phyloP scores from a whole-genome alignment of 2,888 invertebrate genomes.

The Parthenolecanium corni region DNA sequence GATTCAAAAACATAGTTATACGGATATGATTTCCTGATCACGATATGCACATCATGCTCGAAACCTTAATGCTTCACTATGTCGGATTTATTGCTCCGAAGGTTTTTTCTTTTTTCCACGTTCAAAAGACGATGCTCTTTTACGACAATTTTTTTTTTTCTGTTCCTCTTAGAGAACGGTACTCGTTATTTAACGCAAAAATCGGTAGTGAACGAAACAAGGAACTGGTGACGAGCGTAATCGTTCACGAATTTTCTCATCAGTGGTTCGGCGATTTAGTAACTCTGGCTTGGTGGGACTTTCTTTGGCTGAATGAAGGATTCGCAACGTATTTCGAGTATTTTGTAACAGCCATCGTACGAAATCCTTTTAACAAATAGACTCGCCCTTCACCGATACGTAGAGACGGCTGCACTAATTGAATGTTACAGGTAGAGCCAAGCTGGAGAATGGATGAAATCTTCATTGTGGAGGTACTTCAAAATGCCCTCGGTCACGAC shows the following conservation, averaged over 20 bases:
- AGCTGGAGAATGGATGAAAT: slow-evolving; percentile 32
- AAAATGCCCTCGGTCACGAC: slow-evolving; percentile 45
- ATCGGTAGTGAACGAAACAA: slow-evolving; percentile 12
- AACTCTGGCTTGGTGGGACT: slow-evolving; percentile 42
- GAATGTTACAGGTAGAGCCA: slow-evolving; percentile 34
- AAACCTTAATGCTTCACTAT: too few relatives aligned
- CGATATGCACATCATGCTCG: too few relatives aligned
- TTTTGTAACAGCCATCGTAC: slow-evolving; percentile 26
- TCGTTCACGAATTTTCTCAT: slow-evolving; percentile 86
- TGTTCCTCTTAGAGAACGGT: background rate
- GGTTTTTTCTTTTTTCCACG: too few relatives aligned
- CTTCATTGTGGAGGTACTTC: slow-evolving; percentile 38
- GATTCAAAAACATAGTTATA: too few relatives aligned
- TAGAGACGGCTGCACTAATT: background rate
- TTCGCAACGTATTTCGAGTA: slow-evolving; percentile 31
- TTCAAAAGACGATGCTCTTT: too few relatives aligned
- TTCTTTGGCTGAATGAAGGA: slow-evolving; percentile 31
- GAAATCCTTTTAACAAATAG: slow-evolving; percentile 36
- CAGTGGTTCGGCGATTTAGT: slow-evolving; percentile 97
- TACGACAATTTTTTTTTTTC: too few relatives aligned
- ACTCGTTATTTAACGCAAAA: background rate
- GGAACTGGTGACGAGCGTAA: slow-evolving; percentile 69
- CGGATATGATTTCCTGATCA: too few relatives aligned
- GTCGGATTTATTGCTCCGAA: too few relatives aligned
- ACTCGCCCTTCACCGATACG: background rate